Conservation (phyloP, 2,113 vertebrate species). For the Syngnathus typhle region DNA sequence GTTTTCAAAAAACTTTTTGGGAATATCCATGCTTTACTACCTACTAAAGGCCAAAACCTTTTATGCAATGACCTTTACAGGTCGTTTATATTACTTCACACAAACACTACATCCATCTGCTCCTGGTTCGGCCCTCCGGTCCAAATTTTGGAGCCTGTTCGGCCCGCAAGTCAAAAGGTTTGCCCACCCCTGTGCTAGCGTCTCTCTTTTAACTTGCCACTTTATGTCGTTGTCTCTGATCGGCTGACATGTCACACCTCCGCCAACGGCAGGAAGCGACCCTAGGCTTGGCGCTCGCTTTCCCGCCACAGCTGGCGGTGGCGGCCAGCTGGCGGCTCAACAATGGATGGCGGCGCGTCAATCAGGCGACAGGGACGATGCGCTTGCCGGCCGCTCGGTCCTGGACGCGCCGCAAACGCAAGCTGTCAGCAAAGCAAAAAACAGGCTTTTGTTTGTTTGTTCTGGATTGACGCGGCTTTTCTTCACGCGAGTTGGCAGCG, state of each 20-base stretch:
- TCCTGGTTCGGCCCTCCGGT: no score
- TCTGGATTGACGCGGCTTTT: neutral
- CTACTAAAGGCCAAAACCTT: no score
- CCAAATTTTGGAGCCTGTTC: no score
- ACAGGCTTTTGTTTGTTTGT: constrained; percentile 25
- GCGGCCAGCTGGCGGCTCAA: constrained; percentile 48
- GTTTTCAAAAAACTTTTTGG: no score
- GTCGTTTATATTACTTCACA: no score
- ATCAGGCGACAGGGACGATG: constrained; percentile 25
- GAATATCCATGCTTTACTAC: no score
- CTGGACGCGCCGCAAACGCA: neutral
- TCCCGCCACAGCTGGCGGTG: constrained; percentile 39
- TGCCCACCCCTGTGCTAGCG: no score
- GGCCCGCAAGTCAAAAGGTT: no score
- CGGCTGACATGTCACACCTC: constrained; percentile 12
- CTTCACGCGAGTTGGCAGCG: neutral
- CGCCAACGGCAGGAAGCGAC: neutral
- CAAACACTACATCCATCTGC: no score
- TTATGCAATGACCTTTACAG: no score
- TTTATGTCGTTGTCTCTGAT: neutral
- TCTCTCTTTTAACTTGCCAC: neutral
- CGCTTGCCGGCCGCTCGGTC: neutral
- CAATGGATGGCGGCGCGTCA: constrained; percentile 42
- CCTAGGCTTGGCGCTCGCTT: constrained; percentile 15
- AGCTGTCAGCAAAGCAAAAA: constrained; percentile 26